Conservation (phyloP, 2,888 invertebrate species). For the Physocephala rufipes region DNA sequence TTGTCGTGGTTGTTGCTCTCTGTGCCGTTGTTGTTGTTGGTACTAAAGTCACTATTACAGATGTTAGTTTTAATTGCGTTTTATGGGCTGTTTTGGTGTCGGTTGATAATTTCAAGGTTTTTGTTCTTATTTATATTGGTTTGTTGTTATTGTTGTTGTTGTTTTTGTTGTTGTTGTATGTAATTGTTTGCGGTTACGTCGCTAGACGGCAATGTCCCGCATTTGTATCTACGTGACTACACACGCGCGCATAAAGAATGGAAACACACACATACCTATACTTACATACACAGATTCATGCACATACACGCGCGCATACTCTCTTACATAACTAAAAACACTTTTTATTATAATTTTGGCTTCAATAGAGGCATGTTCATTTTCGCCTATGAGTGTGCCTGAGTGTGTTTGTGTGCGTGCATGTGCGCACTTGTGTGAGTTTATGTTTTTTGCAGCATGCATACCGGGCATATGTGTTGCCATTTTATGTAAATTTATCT, state of each 20-base stretch:
- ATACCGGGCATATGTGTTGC: neutral
- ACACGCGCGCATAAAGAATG: too few relatives aligned
- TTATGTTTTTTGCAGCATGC: too few relatives aligned
- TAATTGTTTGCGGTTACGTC: too few relatives aligned
- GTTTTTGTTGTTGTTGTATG: constrained; percentile 16
- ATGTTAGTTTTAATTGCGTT: neutral
- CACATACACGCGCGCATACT: neutral
- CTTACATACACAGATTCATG: too few relatives aligned
- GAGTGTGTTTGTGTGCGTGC: neutral
- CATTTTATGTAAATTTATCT: neutral
- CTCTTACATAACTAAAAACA: neutral
- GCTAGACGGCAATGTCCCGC: too few relatives aligned
- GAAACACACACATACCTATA: too few relatives aligned
- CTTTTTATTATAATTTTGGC: too few relatives aligned
- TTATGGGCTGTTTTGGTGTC: too few relatives aligned
- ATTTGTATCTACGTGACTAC: too few relatives aligned
- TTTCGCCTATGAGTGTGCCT: neutral
- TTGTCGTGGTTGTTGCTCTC: constrained; percentile 29
- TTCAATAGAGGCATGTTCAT: too few relatives aligned
- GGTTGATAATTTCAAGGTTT: too few relatives aligned
- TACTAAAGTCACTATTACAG: neutral
- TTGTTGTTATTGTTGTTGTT: constrained; percentile 17
- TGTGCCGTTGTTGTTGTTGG: constrained; percentile 11
- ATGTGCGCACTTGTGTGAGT: neutral
- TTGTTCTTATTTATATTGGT: too few relatives aligned